Evolutionary conservation across 1,140 invertebrate genomes (phyloP), one percentile per base, ranked within the genome.

Genomic region (Drosophila cardini): DNA sequence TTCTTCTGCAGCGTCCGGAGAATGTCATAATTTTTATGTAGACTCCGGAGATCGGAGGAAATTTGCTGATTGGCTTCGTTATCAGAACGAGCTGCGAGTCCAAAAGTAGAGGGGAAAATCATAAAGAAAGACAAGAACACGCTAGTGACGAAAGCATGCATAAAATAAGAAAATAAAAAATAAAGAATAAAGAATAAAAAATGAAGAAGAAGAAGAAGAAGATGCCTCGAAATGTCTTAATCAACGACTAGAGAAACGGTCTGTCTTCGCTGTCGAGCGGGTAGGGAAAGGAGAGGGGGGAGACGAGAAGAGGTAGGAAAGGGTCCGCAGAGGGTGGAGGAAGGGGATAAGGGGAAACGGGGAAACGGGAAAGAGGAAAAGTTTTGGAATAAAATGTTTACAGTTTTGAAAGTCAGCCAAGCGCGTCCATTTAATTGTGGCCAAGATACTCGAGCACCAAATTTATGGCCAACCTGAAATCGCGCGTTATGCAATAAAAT

Each of bases 401-500:
- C 65, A 84, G 76, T 89, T 83, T 77, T 34, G 75, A 89, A 78
- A 89, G 61, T 62, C 73, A 80, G 60, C 85, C 34, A 75, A 75
- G 84, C 84, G 76, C 70, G 52, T 75, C 84, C 77, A 83, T 78
- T 87, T 90, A 84, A 78, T 87, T 87, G 80, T 87, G 70, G 60
- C 68, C 62, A 86, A 72, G 62, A 74, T 79, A 80, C 79, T 76
- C 70, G 60, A 72, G 67, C 80, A 83, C 69, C 73, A 63, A 89
- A 89, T 87, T 84, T 84, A 89, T 72, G 76, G 74, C 76, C 76
- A 50, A 64, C 67, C 77, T 72, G 68, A 80, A 89, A 73, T 80
- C 77, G 80, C 81, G 70, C 74, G 80, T 89, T 89, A 83, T 89
- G 70, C 80, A 84, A 87, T 87, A 83, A 89, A 87, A 89, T 87